A percentile compares a stretch with the other conserved stretches of the same genome.
Evolutionary conservation across 2,797 vertebrate genomes (phyloP).

Genomic region (Chrosomus eos): DNA sequence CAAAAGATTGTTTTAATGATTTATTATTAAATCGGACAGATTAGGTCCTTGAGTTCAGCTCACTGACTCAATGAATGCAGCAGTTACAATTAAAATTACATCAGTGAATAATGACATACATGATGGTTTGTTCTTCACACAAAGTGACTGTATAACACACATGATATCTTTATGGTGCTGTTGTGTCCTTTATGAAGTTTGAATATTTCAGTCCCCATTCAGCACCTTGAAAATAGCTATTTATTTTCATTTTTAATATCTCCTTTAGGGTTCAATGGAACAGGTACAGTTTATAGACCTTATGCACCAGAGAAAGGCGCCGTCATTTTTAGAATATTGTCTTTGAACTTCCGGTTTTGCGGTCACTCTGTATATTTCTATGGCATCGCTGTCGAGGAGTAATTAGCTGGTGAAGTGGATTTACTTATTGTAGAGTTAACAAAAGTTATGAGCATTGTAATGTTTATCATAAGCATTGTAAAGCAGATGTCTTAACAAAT

Average conservation of each 20-base stretch:
- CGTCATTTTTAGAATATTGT: no score
- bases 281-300: no score
- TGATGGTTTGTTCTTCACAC: background rate
- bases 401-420: no score
- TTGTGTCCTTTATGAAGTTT: background rate
- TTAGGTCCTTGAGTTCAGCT: background rate
- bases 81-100: background rate
- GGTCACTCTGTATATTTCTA: no score
- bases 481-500: no score
- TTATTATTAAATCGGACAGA: background rate
- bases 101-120: background rate
- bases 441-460: no score
- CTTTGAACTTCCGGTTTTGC: no score
- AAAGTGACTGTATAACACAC: no score
- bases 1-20: background rate
- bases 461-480: no score
- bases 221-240: background rate
- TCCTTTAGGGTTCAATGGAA: background rate
- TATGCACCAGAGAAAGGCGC: no score
- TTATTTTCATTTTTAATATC: background rate
- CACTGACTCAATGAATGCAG: background rate
- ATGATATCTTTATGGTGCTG: background rate
- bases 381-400: no score
- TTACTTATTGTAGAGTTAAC: no score
- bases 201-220: background rate